Evolutionary conservation across 2,797 vertebrate species (phyloP), one percentile per base, ranked within the genome.

Genomic region (Pelodytes ibericus): DNA sequence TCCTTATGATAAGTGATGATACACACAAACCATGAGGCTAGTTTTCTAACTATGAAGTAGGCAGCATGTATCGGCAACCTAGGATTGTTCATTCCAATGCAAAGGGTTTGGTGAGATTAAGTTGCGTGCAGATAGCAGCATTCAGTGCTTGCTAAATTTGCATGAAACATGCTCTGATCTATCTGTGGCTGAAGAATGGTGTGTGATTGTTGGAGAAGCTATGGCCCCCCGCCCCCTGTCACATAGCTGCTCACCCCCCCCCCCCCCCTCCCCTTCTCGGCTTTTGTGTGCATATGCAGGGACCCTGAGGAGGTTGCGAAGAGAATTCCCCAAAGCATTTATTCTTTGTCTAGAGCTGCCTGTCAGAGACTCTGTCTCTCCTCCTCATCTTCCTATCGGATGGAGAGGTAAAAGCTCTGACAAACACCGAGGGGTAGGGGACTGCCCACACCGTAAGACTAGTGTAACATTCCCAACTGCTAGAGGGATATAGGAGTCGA

Each of bases 271-370:
- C 27, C 36, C 51, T 51, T 22, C 68, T 57, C 61, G 49, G 61
- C 80, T 62, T 72, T 78, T 77, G 74, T 70, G 70, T 77, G 27
- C 36, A 72, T 62, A 72, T 59, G 41, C 71, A 51, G 49, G 71
- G 77, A 61, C 76, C 80, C 81, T 80, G 88, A 88, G 86, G 85
- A 87, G 80, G 87, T 39, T 74, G 88, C 85, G 9, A 57, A 44
- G 77, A 62, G 86, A 85, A 86, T 87, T 91, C 89, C 86, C 88
- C 87, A 75, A 84, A 85, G 89, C 88, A 84, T 90, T 90, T 51
- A 64, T 61, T 74, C 82, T 75, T 81, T 79, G 77, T 79, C 71
- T 79, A 29, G 44, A 68, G 49, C 71, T 57, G 57, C 29, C 63
- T 73, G 71, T 73, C 76, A 67, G 31, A 33, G 64, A 30, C 36